Evolutionary conservation across 2,888 invertebrate species (phyloP), one percentile per base, ranked within the genome.

Genomic region (Tinea semifulvella): DNA sequence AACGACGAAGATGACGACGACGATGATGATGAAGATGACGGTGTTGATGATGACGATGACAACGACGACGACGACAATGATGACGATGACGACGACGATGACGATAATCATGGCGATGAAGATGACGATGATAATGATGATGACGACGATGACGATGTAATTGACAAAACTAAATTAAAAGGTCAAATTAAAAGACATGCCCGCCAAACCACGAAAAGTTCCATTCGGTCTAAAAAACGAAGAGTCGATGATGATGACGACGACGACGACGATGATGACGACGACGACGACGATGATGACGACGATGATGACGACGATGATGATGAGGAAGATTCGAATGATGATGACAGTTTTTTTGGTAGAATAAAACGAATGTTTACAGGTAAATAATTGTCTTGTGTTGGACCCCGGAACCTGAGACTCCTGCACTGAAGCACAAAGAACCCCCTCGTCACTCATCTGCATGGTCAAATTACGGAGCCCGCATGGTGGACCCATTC

Each of bases 291-390:
- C 42, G 60, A 75, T 46, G 76, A 84, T 39, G 79, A 84, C 26
- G 76, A 84, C 25, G 74, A 84, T 13, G 75, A 79, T 50, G 75
- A 72, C 31, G 72, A 76, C 31, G 70, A 73, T 43, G 65, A 71
- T 22, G 65, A 71, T 42, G 63, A 69, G 43, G 64, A 81, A 19
- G 75, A 81, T 25, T 70, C 82, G 48, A 73, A 79, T 46, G 70
- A 83, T 49, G 82, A 84, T 57, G 67, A 73, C 57, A 65, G 66
- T 67, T 69, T 76, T 64, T 69, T 79, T 64, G 68, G 71, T 74
- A 75, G 72, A 68, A 75, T 82, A 66, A 79, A 70, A 65, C 68
- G 68, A 68, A 71, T 76, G 61, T 76, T 82, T 54, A 72, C 81
- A 82, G 81, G 82, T 81, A 82, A 66, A 68, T 68, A 56, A 61